phyloP scores from a whole-genome alignment of 2,888 invertebrate species.

The Trachelus troglodyta region DNA sequence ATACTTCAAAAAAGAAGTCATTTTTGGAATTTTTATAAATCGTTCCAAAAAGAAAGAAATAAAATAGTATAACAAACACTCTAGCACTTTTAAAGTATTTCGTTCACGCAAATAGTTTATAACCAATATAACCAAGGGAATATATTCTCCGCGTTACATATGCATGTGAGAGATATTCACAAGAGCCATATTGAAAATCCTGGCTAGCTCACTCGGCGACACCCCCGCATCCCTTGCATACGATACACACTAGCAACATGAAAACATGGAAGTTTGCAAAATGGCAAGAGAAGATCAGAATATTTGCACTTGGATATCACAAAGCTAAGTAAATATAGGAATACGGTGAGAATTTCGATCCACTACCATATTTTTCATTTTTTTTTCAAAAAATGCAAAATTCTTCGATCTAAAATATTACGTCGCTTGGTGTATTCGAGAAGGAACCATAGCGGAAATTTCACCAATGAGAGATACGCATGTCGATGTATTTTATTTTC shows the following conservation, averaged over 20 bases:
- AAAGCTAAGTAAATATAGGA: background rate
- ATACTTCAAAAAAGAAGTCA: no score
- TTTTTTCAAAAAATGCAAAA: background rate
- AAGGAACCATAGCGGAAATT: no score
- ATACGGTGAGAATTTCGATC: background rate
- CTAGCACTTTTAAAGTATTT: no score
- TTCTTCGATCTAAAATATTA: background rate
- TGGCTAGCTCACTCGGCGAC: background rate
- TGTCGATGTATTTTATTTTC: background rate
- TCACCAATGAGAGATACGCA: background rate
- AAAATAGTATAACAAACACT: no score
- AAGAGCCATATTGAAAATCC: no score
- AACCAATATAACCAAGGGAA: no score
- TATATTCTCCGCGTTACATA: no score
- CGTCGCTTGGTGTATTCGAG: background rate
- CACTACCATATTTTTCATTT: no score
- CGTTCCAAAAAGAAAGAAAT: no score
- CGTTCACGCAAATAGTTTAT: no score
- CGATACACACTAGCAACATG: background rate
- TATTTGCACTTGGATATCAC: background rate
- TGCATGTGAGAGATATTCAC: no score
- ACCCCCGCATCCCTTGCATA: background rate
- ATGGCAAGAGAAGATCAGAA: background rate
- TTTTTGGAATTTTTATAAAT: no score
- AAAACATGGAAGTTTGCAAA: background rate